Evolutionary conservation across 2,797 vertebrate species (phyloP).

Genomic region (Coranthus polyacanthus): DNA sequence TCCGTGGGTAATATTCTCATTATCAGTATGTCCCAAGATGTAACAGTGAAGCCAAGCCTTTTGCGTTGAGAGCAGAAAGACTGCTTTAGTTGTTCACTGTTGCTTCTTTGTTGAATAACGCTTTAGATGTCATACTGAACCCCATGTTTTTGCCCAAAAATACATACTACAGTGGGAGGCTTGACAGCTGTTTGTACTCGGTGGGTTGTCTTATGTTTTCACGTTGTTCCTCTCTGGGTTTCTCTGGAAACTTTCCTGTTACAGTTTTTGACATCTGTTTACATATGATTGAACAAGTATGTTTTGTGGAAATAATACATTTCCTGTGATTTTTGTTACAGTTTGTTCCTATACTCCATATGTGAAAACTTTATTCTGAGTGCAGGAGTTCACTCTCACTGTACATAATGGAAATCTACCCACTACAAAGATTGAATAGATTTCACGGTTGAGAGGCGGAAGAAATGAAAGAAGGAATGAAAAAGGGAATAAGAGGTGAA

Average conservation of each 20-base stretch:
- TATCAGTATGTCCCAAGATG: not conserved
- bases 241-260: not conserved
- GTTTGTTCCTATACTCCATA: not conserved
- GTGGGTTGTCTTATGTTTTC: not conserved
- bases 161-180: not conserved
- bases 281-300: not conserved
- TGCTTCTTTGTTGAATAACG: slow-evolving; percentile 10
- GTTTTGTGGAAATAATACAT: not conserved
- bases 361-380: slow-evolving; percentile 11
- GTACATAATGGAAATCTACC: slow-evolving; percentile 27
- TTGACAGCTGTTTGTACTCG: slow-evolving; percentile 1
- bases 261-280: slow-evolving; percentile 18
- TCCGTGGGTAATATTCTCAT: not conserved
- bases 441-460: slow-evolving; percentile 56
- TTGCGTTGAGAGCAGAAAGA: slow-evolving; percentile 7
- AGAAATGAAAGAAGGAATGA: slow-evolving; percentile 47
- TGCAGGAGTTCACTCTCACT: slow-evolving; percentile 17
- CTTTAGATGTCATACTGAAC: slow-evolving; percentile 9
- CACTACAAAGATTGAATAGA: slow-evolving; percentile 39
- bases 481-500: slow-evolving; percentile 40
- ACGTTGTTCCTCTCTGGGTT: not conserved
- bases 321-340: not conserved
- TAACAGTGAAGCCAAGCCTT: slow-evolving; percentile 8
- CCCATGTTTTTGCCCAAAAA: not conserved
- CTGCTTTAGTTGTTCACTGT: not conserved